Conservation (phyloP, 2,888 invertebrate genomes). For the Xestoiulus laeticollis region DNA sequence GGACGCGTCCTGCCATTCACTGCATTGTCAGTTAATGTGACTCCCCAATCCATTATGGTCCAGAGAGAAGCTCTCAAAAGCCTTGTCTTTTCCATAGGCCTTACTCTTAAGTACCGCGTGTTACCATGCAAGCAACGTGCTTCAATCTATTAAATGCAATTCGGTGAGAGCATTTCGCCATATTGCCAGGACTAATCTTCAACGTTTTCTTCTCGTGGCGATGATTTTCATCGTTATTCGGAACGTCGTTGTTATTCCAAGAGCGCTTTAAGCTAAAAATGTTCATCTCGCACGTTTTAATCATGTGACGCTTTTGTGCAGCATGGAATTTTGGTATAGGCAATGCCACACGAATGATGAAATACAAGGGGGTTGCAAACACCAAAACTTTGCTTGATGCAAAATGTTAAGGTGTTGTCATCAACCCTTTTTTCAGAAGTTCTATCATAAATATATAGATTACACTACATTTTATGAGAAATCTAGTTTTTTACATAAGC, state of each 20-base stretch:
- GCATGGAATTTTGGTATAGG: neutral
- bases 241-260: conserved; percentile 8
- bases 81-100: conserved; percentile 12
- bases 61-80: conserved; percentile 39
- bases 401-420: neutral
- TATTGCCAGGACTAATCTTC: conserved; percentile 39
- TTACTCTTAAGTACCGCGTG: neutral
- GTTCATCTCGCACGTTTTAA: conserved; percentile 32
- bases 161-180: conserved; percentile 31
- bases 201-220: conserved; percentile 5
- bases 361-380: neutral
- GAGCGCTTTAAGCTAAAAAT: neutral
- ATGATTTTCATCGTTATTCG: conserved; percentile 34
- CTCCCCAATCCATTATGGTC: conserved; percentile 39
- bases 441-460: neutral
- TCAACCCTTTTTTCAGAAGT: neutral
- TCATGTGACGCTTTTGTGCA: neutral
- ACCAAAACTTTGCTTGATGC: neutral
- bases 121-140: conserved; percentile 41
- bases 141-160: conserved; percentile 43
- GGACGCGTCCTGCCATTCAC: conserved; percentile 7
- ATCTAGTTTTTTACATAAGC: no score
- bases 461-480: no score
- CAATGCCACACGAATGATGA: conserved; percentile 21
- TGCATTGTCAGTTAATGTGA: conserved; percentile 35